These are phyloP conservation scores for Turnix velox DNA, from an alignment of 2,113 vertebrate genomes.

Conservation along the genomic window DNA sequence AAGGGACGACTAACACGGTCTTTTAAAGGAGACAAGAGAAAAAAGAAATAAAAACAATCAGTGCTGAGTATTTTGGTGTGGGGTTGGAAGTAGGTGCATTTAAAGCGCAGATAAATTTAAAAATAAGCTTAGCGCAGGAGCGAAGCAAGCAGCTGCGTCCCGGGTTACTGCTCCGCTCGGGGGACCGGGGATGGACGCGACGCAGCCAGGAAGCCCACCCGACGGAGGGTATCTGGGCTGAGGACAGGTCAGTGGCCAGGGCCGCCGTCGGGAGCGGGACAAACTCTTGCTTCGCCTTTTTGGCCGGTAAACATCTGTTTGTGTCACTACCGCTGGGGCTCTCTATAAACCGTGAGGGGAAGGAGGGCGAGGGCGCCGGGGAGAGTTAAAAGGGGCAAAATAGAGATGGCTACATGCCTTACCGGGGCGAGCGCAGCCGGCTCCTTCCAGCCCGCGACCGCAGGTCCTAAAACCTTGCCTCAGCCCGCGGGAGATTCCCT, in stretches of 20 bases:
- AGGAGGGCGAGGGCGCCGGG: too few relatives aligned
- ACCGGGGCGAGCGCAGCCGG: not conserved
- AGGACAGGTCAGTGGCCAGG: not conserved
- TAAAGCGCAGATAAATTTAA: not conserved
- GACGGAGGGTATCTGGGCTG: not conserved
- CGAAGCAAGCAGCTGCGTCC: not conserved
- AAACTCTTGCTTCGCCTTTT: not conserved
- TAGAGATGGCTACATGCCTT: not conserved
- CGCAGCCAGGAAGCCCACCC: not conserved
- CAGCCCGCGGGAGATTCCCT: not conserved
- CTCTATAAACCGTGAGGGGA: not conserved
- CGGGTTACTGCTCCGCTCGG: not conserved
- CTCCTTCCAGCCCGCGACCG: not conserved
- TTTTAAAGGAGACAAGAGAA: not conserved
- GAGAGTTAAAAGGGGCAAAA: not conserved
- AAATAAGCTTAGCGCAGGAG: not conserved
- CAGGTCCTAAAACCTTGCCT: not conserved
- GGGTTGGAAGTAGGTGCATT: accelerated
- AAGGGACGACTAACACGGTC: not conserved
- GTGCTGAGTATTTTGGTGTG: not conserved
- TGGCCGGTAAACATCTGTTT: not conserved
- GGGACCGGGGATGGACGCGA: not conserved
- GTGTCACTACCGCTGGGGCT: not conserved
- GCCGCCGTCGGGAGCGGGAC: not conserved
- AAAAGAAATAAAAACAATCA: not conserved